Base-by-base conservation (phyloP, 2,113 vertebrate species). In the Larimichthys polyactis region DNA sequence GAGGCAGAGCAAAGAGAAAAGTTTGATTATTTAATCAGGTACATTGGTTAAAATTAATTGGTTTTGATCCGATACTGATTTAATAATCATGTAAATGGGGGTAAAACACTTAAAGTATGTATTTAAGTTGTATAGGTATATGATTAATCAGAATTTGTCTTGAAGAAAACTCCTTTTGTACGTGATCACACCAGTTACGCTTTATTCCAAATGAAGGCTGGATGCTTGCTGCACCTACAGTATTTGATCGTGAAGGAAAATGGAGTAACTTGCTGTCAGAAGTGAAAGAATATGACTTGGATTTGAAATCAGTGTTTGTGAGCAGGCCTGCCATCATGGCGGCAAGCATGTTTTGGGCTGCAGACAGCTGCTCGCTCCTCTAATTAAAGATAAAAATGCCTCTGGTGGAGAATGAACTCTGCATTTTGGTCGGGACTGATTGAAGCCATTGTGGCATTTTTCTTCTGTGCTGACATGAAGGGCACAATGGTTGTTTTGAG, bases 311-410 rank as follows among this genome's bases (percentile, higher is more conserved):
- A 49, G 68, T 48, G 74, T 89, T 69, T 74, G 60, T 76, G 66
- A 75, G 82, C 66, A 24, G 62, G 72, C 60, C 75, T 40, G 64
- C 48, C 76, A 57, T 87, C 52, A 71, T 75, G 60, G 75, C 54
- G 62, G 51, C 79, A 84, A 81, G 87, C 80, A 78, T 85, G 82
- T 88, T 82, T 82, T 82, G 58, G 78, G 40, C 83, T 79, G 60
- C 72, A 91, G 91, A 94, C 93, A 94, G 93, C 91, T 94, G 93
- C 90, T 92, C 81, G 58, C 81, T 85, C 66, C 74, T 90, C 86
- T 92, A 92, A 93, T 92, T 94, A 92, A 92, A 90, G 76, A 78
- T 78, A 81, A 78, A 89, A 94, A 74, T 1, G 90, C 93, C 85
- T 83, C 80, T 87, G 92, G 87, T 90, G 82, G 70, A 85, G 87